Base-by-base conservation (phyloP, 2,888 invertebrate species). In the Cataglyphis rosenhaueri region DNA sequence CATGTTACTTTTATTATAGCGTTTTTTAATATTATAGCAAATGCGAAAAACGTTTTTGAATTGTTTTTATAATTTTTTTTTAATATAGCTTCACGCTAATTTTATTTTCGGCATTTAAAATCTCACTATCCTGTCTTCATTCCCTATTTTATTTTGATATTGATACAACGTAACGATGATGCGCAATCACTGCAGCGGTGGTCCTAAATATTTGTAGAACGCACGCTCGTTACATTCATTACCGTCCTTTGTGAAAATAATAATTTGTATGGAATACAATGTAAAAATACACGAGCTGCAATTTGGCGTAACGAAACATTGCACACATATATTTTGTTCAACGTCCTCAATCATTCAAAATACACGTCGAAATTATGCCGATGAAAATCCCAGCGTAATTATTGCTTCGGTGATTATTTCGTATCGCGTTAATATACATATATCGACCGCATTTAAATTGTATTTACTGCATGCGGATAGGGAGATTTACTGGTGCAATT, bases 361-460 rank as follows among this genome's bases (percentile, higher is more conserved):
- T 78, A 41, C 57, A 65, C 6, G 38, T 25, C 55, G 41, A 78
- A 41, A 78, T 78, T 78, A 78, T 52, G 38, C 35, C 35, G 66
- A 66, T 70, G 78, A 78, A 78, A 78, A 70, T 78, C 59, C 59
- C 21, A 4, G 70, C 10, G 41, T 70, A 78, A 78, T 78, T 78
- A 78, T 71, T 71, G 44, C 59, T 32, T 0, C 78, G 70, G 32
- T 57, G 78, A 78, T 78, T 78, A 78, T 78, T 78, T 78, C 41
- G 59, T 78, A 70, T 78, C 78, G 48, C 48, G 78, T 41, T 78
- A 70, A 78, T 78, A 38, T 41, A 15, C 48, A 52, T 57, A 55
- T 44, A 59, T 59, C 71, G 44, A 55, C 41, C 41, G 71, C 32
- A 78, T 78, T 78, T 78, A 78, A 70, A 78, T 78, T 78, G 41